Percentiles rank a stretch among this genome's conserved stretches.
Evolutionary conservation across 1,140 invertebrate genomes (phyloP).

Genomic region (Musca domestica): DNA sequence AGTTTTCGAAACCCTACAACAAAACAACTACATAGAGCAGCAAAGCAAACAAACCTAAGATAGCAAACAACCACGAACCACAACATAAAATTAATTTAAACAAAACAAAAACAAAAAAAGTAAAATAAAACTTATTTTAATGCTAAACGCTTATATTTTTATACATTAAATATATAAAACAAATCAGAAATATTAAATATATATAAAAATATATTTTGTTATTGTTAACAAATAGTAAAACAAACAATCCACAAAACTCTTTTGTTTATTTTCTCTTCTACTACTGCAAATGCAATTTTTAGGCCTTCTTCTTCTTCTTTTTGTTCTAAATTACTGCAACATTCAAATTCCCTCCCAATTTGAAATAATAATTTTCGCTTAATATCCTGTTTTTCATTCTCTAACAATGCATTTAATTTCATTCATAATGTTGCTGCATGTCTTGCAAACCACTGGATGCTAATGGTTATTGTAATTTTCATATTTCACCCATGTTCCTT

Average conservation of each 20-base stretch:
- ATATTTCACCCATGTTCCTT: too few relatives aligned
- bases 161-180: slow-evolving; percentile 19
- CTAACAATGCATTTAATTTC: too few relatives aligned
- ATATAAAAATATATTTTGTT: slow-evolving; percentile 22
- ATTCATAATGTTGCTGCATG: too few relatives aligned
- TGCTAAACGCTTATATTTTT: slow-evolving; percentile 25
- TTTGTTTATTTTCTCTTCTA: too few relatives aligned
- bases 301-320: too few relatives aligned
- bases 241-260: background rate
- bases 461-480: too few relatives aligned
- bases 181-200: slow-evolving; percentile 19
- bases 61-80: slow-evolving; percentile 1
- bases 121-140: slow-evolving; percentile 24
- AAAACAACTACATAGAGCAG: slow-evolving; percentile 16
- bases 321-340: too few relatives aligned
- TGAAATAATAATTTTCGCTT: too few relatives aligned
- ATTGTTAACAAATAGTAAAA: slow-evolving; percentile 21
- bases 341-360: too few relatives aligned
- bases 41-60: slow-evolving; percentile 23
- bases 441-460: too few relatives aligned
- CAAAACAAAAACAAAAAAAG: slow-evolving; percentile 11
- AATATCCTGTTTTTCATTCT: too few relatives aligned
- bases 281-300: too few relatives aligned
- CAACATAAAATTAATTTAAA: slow-evolving; percentile 17
- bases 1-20: background rate